phyloP scores from a whole-genome alignment of 1,140 invertebrate species.

The Homalodisca vitripennis region DNA sequence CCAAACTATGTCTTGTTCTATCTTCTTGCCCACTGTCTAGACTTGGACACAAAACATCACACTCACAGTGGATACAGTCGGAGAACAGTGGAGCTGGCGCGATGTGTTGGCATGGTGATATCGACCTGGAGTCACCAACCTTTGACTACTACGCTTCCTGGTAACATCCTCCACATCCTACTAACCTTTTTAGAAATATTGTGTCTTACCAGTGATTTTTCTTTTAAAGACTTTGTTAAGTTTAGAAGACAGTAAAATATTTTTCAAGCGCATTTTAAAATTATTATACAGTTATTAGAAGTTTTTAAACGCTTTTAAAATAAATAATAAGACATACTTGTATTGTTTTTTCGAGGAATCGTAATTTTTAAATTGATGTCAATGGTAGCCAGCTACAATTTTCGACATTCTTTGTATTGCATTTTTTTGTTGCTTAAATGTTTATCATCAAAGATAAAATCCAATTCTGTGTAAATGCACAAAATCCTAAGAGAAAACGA shows the following conservation, averaged over 20 bases:
- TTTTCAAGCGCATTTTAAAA: background rate
- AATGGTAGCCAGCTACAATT: too few relatives aligned
- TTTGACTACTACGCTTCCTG: background rate
- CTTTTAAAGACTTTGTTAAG: background rate
- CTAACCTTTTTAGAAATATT: background rate
- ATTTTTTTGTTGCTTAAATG: too few relatives aligned
- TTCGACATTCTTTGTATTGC: too few relatives aligned
- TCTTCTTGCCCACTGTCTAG: too few relatives aligned
- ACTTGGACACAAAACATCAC: too few relatives aligned
- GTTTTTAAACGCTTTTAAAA: background rate
- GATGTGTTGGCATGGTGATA: conserved; percentile 15
- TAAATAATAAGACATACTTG: background rate
- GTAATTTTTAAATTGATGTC: too few relatives aligned
- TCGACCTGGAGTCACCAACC: conserved; percentile 1
- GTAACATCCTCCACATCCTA: background rate
- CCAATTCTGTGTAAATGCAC: too few relatives aligned
- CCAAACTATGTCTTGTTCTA: too few relatives aligned
- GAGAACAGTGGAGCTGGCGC: background rate
- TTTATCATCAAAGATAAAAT: too few relatives aligned
- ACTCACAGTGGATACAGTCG: background rate
- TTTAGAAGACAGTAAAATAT: background rate
- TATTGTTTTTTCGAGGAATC: too few relatives aligned
- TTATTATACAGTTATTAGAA: background rate
- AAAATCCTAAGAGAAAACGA: too few relatives aligned
- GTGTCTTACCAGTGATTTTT: background rate